Evolutionary conservation across 2,797 vertebrate species (phyloP), one percentile per base, ranked within the genome.

Genomic region (Danio albolineatus): DNA sequence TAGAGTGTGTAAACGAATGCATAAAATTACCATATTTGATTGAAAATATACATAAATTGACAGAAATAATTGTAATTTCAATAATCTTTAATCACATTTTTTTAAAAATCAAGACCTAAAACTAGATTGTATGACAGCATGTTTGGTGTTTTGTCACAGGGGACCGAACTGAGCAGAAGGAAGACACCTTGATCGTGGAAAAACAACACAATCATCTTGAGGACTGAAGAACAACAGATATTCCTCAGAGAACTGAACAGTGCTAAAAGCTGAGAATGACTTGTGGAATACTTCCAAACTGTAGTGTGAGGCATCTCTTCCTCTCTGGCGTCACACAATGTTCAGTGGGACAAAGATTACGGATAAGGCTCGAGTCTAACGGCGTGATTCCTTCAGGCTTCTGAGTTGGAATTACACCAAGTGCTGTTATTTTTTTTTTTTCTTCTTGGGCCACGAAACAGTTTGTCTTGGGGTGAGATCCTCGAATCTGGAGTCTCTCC

Each of bases 381-480:
- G 19, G 21, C 13, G 7, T 19, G 46, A 59, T 51, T 38, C 38
- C 56, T 41, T 61, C 56, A 19, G 13, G 54, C 28, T 43, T 71
- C 48, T 79, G 36, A 71, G 53, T 13, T 62, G 76, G 76, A 79
- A 59, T 12, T 49, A 10, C 6, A 61, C 65, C 46, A 77, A 67
- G 19, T 38, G 10, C 17, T 39, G 17, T 9, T 28, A 9, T 64
- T 5, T 54, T 4, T 38, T 66, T 41, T 36, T n/a, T 21, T 64
- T 16, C 16, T 65, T 17, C 62, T 73, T 17, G 54, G 54, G 16
- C 54, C 60, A 66, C 51, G 1, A 38, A 78, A 61, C 66, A 49
- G 56, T 78, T 79, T 72, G 57, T 79, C 76, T 72, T 54, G 48
- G 44, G 43, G 53, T 78, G 66, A 70, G 65, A 48, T 39, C 76